phyloP scores from a whole-genome alignment of 2,113 vertebrate genomes.

The Lagopus muta region DNA sequence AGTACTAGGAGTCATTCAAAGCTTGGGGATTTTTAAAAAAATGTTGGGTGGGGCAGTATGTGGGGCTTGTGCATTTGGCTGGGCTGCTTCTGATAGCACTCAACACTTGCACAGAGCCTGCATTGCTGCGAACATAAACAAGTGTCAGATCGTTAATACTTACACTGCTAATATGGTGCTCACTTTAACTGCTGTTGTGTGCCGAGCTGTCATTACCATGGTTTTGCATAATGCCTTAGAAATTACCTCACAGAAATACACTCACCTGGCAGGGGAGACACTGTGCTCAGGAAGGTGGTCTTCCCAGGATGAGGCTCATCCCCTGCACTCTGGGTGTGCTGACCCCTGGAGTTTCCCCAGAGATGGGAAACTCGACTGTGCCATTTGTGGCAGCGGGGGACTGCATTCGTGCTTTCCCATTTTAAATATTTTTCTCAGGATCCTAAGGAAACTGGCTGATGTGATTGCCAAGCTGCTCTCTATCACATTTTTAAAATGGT shows the following conservation, averaged over 20 bases:
- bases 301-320: neutral
- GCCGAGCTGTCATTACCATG: neutral
- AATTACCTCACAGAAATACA: neutral
- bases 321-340: neutral
- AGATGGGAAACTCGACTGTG: slow-evolving; percentile 39
- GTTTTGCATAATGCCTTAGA: neutral
- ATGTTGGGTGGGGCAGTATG: slow-evolving; percentile 12
- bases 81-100: neutral
- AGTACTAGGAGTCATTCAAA: slow-evolving; percentile 40
- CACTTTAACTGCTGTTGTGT: neutral
- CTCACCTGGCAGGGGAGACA: neutral
- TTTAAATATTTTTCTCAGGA: no score
- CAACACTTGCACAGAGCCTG: neutral
- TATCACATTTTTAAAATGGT: no score
- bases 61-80: slow-evolving; percentile 20
- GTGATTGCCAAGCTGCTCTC: no score
- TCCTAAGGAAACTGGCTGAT: no score
- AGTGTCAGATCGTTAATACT: neutral
- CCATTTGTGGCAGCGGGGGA: slow-evolving; percentile 48
- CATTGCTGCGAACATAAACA: neutral
- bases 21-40: slow-evolving; percentile 35
- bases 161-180: neutral
- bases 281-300: neutral
- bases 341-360: neutral
- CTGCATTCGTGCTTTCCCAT: slow-evolving; percentile 23